A percentile compares a stretch with the other conserved stretches of the same genome.
Evolutionary conservation across 2,888 invertebrate genomes (phyloP).

Genomic region (Oscheius myriophilus): DNA sequence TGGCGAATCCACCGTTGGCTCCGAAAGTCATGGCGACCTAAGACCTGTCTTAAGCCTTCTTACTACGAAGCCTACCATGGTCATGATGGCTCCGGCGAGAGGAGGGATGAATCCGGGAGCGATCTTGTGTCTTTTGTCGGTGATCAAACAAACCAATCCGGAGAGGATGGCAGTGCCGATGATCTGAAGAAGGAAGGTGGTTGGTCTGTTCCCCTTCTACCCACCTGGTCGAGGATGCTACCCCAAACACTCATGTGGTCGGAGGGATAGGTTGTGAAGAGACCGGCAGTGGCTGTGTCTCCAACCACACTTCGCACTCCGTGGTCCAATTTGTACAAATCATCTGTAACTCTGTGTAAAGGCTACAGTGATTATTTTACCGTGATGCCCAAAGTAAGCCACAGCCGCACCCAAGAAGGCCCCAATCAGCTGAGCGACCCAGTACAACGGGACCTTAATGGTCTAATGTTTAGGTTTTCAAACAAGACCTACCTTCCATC

Average conservation of each 20-base stretch:
- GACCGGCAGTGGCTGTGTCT: slow-evolving; percentile 73
- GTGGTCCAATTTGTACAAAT: slow-evolving; percentile 70
- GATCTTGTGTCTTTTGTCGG: slow-evolving; percentile 67
- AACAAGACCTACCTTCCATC: slow-evolving; percentile 25
- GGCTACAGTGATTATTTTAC: slow-evolving; percentile 34
- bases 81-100: slow-evolving; percentile 66
- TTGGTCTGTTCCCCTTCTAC: neutral
- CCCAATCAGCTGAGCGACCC: slow-evolving; percentile 63
- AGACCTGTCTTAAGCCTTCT: neutral
- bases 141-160: slow-evolving; percentile 62
- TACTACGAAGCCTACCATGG: slow-evolving; percentile 47
- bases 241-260: slow-evolving; percentile 71
- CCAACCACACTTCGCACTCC: slow-evolving; percentile 71
- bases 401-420: slow-evolving; percentile 67
- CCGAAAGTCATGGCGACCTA: slow-evolving; percentile 72
- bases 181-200: slow-evolving; percentile 46
- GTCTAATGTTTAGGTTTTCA: neutral
- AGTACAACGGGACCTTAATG: slow-evolving; percentile 46
- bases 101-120: slow-evolving; percentile 60
- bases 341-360: slow-evolving; percentile 53
- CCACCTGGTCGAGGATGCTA: slow-evolving; percentile 74
- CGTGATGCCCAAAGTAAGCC: slow-evolving; percentile 67
- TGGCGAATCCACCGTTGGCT: slow-evolving; percentile 76
- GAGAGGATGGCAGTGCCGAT: slow-evolving; percentile 69
- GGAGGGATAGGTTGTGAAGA: slow-evolving; percentile 75